These are phyloP conservation scores for Varecia variegata DNA, from an alignment of 2,797 vertebrate genomes.

Conservation along the genomic window DNA sequence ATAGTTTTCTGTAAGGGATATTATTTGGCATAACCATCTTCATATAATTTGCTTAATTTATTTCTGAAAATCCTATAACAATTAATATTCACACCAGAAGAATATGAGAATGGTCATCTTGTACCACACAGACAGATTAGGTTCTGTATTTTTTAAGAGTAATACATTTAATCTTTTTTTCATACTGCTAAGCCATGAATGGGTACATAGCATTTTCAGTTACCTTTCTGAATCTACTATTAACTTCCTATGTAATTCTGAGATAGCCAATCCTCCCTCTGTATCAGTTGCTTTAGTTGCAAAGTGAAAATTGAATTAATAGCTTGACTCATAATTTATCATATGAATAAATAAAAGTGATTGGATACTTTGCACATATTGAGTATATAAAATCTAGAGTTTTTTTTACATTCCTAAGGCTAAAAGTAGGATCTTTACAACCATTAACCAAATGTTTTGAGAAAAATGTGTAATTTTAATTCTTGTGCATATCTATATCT, in stretches of 20 bases:
- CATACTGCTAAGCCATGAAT: neutral
- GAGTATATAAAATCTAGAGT: neutral
- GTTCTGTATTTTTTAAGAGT: neutral
- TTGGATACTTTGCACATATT: neutral
- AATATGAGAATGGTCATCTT: neutral
- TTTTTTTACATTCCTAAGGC: neutral
- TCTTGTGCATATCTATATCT: neutral
- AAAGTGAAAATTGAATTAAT: slow-evolving; percentile 23
- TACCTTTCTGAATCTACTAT: neutral
- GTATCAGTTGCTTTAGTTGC: neutral
- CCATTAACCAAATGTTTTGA: neutral
- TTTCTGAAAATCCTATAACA: neutral
- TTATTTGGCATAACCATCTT: neutral
- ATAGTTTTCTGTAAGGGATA: neutral
- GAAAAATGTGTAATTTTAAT: neutral
- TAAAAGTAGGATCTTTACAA: neutral
- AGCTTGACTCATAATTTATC: neutral
- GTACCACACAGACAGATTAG: neutral
- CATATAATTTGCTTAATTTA: neutral
- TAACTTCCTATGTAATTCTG: neutral
- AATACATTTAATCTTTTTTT: neutral
- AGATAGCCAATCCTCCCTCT: neutral
- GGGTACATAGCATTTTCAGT: neutral
- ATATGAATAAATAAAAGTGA: slow-evolving; percentile 11
- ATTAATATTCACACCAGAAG: neutral